Evolutionary conservation across 2,888 invertebrate species (phyloP).

Genomic region (Lamellibrachia satsuma): DNA sequence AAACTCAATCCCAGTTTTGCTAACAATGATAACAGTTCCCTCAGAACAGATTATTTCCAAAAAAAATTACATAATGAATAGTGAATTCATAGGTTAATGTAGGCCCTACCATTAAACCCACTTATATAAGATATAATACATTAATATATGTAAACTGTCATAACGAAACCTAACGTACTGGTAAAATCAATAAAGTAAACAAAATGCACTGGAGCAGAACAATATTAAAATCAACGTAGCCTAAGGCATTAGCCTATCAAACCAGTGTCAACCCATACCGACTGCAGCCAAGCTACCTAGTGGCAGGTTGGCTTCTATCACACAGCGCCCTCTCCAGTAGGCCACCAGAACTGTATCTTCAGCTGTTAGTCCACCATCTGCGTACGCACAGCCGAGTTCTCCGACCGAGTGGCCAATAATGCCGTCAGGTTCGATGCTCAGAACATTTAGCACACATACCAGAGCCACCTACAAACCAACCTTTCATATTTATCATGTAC

Average conservation of each 20-base stretch:
- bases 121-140: too few species aligned
- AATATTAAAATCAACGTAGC: not conserved
- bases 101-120: too few species aligned
- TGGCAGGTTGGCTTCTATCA: constrained; percentile 60
- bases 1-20: too few species aligned
- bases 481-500: not conserved
- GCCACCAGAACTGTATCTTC: constrained; percentile 94
- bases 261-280: constrained; percentile 46
- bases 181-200: too few species aligned
- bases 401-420: constrained; percentile 96
- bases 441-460: constrained; percentile 81
- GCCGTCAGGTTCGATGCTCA: constrained; percentile 87
- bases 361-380: constrained; percentile 92
- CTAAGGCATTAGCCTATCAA: not conserved
- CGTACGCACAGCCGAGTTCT: constrained; percentile 94
- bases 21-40: too few species aligned
- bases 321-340: constrained; percentile 79
- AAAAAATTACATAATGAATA: too few species aligned
- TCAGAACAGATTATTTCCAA: too few species aligned
- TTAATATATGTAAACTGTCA: too few species aligned
- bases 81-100: too few species aligned
- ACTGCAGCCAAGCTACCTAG: constrained; percentile 65
- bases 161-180: too few species aligned
- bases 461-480: constrained; percentile 77
- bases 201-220: too few species aligned